These are phyloP conservation scores for Notocelia uddmanniana DNA, from an alignment of 2,888 invertebrate genomes.

Conservation along the genomic window DNA sequence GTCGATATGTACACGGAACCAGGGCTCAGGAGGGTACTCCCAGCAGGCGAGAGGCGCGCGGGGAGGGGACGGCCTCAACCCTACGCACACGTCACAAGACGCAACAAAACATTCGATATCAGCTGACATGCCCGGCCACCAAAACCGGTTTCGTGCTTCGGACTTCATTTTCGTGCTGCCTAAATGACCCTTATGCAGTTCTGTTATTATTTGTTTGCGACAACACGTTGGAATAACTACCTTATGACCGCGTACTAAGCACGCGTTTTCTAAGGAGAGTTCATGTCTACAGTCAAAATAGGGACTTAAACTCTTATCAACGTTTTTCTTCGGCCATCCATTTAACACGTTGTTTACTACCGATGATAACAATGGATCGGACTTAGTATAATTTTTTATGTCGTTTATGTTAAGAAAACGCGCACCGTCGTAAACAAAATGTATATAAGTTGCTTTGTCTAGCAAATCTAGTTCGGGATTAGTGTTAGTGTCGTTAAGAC, in stretches of 20 bases:
- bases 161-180: constrained; percentile 10
- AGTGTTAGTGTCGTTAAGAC: neutral
- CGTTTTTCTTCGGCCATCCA: neutral
- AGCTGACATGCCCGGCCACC: no score
- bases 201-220: neutral
- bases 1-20: constrained; percentile 6
- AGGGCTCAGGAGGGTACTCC: constrained; percentile 4
- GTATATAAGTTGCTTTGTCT: neutral
- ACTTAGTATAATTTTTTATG: neutral
- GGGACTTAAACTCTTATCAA: neutral
- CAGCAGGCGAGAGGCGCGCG: constrained; percentile 9
- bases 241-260: neutral
- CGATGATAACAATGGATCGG: neutral
- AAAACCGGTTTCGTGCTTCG: neutral
- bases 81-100: neutral
- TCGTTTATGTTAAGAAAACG: neutral
- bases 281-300: neutral
- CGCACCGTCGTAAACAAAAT: neutral
- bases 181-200: constrained; percentile 17
- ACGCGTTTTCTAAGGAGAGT: neutral
- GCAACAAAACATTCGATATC: neutral
- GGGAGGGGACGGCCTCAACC: neutral
- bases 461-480: neutral
- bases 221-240: neutral
- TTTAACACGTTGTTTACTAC: neutral